Percentiles rank a stretch among this genome's conserved stretches.
These are phyloP conservation scores for Melikaiella ostensackeni DNA, from an alignment of 2,888 invertebrate genomes.

Conservation along the genomic window DNA sequence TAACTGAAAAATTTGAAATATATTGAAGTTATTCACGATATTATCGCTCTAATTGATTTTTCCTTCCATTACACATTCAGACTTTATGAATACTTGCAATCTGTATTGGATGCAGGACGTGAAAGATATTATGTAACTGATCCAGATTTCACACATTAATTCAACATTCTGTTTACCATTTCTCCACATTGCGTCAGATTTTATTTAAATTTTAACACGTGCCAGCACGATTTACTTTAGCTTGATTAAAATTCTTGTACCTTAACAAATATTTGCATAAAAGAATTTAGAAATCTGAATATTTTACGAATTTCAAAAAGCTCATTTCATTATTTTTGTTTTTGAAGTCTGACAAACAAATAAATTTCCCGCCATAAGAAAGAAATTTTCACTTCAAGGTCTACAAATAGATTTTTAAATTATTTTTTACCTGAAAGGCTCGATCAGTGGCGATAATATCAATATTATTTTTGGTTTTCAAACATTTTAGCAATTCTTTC, in stretches of 20 bases:
- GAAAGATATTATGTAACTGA: conserved; percentile 1
- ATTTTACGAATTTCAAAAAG: too few species aligned
- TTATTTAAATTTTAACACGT: neutral
- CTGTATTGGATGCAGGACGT: neutral
- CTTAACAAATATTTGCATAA: neutral
- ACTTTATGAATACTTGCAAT: neutral
- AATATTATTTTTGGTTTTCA: conserved; percentile 81
- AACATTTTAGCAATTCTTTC: conserved; percentile 80
- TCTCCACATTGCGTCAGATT: neutral
- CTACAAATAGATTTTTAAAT: too few species aligned
- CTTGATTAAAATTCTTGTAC: neutral
- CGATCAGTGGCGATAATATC: conserved; percentile 84
- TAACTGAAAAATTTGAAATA: neutral
- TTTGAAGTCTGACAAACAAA: too few species aligned
- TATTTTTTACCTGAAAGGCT: conserved; percentile 81
- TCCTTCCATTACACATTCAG: neutral
- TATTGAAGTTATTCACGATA: neutral
- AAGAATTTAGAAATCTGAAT: too few species aligned
- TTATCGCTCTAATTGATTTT: conserved; percentile 6
- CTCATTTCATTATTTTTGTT: too few species aligned
- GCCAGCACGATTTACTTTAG: neutral
- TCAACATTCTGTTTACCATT: conserved; percentile 19
- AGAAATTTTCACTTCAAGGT: too few species aligned
- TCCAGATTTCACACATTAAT: neutral
- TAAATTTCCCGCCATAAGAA: too few species aligned